These are phyloP conservation scores for Huso huso DNA, from an alignment of 2,797 vertebrate genomes.

Conservation along the genomic window DNA sequence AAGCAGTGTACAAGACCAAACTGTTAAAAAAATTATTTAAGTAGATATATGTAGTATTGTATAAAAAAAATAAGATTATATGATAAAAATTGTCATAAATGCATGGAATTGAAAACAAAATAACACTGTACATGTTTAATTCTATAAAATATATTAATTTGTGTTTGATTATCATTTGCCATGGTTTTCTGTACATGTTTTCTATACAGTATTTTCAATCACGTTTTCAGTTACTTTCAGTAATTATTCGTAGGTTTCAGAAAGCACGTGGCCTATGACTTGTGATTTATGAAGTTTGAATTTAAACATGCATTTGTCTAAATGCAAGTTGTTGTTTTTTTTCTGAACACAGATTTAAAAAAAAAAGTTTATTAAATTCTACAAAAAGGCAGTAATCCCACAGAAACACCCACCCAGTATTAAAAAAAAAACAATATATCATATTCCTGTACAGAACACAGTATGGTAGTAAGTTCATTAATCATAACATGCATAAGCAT, in stretches of 20 bases:
- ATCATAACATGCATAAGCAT: constrained; percentile 29
- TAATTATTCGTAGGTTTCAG: constrained; percentile 23
- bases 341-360: constrained; percentile 20
- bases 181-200: constrained; percentile 14
- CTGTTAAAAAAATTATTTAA: constrained; percentile 74
- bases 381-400: constrained; percentile 18
- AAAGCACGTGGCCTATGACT: constrained; percentile 43
- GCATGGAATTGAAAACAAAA: constrained; percentile 21
- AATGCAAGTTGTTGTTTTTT: constrained; percentile 18
- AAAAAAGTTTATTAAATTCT: constrained; percentile 21
- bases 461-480: constrained; percentile 39
- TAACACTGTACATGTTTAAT: constrained; percentile 8
- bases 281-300: constrained; percentile 34
- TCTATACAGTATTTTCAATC: constrained; percentile 10
- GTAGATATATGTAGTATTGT: constrained; percentile 55
- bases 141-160: too few relatives aligned
- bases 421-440: constrained; percentile 23
- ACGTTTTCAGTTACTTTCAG: not conserved
- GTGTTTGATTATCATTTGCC: not conserved
- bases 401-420: constrained; percentile 25
- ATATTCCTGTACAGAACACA: constrained; percentile 22
- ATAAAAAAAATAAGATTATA: constrained; percentile 41
- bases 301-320: constrained; percentile 36
- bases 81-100: constrained; percentile 9
- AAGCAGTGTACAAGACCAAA: constrained; percentile 81